Evolutionary conservation across 2,888 invertebrate genomes (phyloP).

Genomic region (Oxyteleia sp.): DNA sequence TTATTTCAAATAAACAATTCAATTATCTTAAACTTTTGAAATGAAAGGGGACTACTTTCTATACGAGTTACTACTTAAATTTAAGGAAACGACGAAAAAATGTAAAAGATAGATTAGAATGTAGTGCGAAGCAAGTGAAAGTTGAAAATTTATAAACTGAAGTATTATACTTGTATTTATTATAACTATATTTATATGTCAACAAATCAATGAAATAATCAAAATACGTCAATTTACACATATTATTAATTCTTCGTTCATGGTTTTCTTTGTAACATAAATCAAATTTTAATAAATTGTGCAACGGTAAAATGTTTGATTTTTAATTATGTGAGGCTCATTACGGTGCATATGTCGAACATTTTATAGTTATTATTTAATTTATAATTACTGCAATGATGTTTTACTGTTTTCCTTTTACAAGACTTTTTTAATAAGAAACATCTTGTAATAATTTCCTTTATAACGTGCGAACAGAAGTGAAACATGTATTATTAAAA

Average conservation of each 20-base stretch:
- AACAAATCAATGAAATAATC: background rate
- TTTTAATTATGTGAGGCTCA: too few relatives aligned
- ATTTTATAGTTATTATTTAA: too few relatives aligned
- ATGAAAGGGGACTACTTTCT: constrained; percentile 41
- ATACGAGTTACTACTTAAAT: constrained; percentile 11
- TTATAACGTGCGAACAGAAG: background rate
- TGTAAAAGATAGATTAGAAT: constrained; percentile 23
- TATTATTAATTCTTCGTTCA: too few relatives aligned
- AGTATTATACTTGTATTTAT: background rate
- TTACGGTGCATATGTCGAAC: background rate
- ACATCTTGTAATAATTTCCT: too few relatives aligned
- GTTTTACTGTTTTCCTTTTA: background rate
- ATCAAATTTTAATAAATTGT: background rate
- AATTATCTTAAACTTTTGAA: too few relatives aligned
- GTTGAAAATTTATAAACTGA: background rate
- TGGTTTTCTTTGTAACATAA: background rate
- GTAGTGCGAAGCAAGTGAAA: constrained; percentile 7
- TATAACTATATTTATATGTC: constrained; percentile 10
- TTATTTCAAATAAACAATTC: too few relatives aligned
- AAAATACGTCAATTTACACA: too few relatives aligned
- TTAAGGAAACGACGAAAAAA: constrained; percentile 36
- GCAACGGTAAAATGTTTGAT: background rate
- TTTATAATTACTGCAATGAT: background rate
- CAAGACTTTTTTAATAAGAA: background rate
- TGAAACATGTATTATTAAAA: constrained; percentile 2